Evolutionary conservation across 2,888 invertebrate genomes (phyloP), one percentile per base, ranked within the genome.

Genomic region (Molanna angustata): DNA sequence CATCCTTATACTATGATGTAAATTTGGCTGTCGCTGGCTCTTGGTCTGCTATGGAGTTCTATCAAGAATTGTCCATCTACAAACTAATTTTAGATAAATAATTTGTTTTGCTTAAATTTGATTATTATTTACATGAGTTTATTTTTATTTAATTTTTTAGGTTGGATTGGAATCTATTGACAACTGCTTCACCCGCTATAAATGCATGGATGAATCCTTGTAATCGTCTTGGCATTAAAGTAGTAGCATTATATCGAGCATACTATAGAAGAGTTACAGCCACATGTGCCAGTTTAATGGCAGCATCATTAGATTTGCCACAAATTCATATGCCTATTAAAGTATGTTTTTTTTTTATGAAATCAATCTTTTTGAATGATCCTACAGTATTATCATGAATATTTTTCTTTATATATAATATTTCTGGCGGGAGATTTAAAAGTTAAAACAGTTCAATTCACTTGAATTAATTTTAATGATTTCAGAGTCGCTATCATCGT

Each of bases 201-300:
- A 94, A 94, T 66, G 95, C 96, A 1, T 97, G 97, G 97, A 88
- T 97, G 86, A 95, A 94, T 78, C 95, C 96, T 0, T 87, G 90
- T 69, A 94, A 95, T 74, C 80, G 94, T 14, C 82, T 96, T 55
- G 90, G 94, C 42, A 89, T 90, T 56, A 82, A 90, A 61, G 85
- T 90, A 42, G 88, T 91, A 22, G 84, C 88, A 49, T 80, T 94
- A 76, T 82, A 90, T 62, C 80, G 90, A 33, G 86, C 87, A 1
- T 80, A 90, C 72, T 90, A 90, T 57, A 78, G 88, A 41, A 76
- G 92, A 49, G 84, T 88, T 20, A 89, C 91, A 2, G 91, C 93
- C 14, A 88, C 94, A 11, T 88, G 95, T 52, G 95, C 95, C 47
- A 94, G 93, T 64, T 80, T 96, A 13, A 97, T 97, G 96, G 92